A percentile compares a stretch with the other conserved stretches of the same genome.
phyloP scores from a whole-genome alignment of 2,888 invertebrate species.

The Disparrhopalites patrizii region DNA sequence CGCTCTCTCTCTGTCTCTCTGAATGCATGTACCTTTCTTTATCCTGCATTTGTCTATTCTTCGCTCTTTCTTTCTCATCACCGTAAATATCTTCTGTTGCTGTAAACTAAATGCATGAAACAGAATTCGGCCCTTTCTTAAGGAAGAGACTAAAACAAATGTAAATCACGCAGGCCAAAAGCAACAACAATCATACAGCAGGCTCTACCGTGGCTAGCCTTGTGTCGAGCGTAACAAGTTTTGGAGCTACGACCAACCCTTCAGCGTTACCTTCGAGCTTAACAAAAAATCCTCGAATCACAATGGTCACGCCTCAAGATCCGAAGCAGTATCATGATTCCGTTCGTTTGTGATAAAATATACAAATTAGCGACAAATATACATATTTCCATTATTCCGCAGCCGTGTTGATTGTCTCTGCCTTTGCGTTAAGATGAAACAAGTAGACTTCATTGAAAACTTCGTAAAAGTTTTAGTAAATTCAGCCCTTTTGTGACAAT shows the following conservation, averaged over 20 bases:
- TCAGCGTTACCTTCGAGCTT: conserved; percentile 35
- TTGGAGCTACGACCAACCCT: conserved; percentile 39
- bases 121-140: neutral
- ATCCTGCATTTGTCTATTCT: conserved; percentile 2
- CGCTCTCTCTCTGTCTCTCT: neutral
- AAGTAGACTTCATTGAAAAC: too few relatives aligned
- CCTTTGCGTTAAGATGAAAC: too few relatives aligned
- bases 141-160: neutral
- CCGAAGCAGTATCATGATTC: conserved; percentile 23
- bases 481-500: too few relatives aligned
- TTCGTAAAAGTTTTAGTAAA: too few relatives aligned
- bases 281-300: conserved; percentile 44
- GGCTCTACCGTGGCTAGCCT: conserved; percentile 46
- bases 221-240: conserved; percentile 45
- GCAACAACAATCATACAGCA: conserved; percentile 46
- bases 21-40: too few relatives aligned
- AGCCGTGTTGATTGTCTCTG: too few relatives aligned
- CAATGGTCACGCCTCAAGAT: conserved; percentile 44
- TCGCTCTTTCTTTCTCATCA: neutral
- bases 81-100: neutral
- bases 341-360: conserved; percentile 29
- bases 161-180: conserved; percentile 37
- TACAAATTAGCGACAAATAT: neutral
- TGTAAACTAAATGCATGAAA: neutral
- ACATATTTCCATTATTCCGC: neutral